Conservation (phyloP, 2,113 vertebrate species). For the Phalacrocorax carbo region DNA sequence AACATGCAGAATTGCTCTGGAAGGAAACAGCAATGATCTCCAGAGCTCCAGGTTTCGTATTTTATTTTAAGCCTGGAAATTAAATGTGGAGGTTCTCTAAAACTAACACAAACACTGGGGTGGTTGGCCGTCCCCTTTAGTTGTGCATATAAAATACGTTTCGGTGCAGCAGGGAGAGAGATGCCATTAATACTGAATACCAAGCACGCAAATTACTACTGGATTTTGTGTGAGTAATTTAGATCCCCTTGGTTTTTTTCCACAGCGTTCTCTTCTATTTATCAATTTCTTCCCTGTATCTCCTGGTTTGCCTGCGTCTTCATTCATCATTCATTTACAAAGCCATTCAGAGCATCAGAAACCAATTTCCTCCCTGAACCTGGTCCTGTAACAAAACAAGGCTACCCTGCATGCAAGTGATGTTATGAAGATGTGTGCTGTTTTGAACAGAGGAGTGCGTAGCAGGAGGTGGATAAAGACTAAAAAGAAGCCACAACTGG, state of each 20-base stretch:
- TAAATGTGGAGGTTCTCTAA: neutral
- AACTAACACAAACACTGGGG: neutral
- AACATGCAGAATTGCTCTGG: conserved; percentile 15
- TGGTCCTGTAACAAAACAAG: neutral
- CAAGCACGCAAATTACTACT: conserved; percentile 21
- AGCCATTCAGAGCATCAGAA: conserved; percentile 45
- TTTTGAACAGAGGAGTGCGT: neutral
- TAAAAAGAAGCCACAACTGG: neutral
- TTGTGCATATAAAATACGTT: neutral
- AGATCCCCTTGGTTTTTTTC: conserved; percentile 15
- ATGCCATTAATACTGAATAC: neutral
- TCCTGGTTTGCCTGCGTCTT: neutral
- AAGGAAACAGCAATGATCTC: neutral
- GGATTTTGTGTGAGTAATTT: conserved; percentile 37
- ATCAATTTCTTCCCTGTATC: conserved; percentile 18
- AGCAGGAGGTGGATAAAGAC: neutral
- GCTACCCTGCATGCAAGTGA: neutral
- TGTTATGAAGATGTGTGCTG: neutral
- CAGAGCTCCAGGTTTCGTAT: neutral
- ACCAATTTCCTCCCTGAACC: conserved; percentile 55
- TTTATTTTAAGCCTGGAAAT: conserved; percentile 35
- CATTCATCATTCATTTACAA: conserved; percentile 58
- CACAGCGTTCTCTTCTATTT: neutral
- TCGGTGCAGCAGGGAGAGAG: neutral
- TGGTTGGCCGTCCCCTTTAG: neutral